Conservation (phyloP, 64 coral and sea anemone genomes). For the Hydrozoanthus tunicans region DNA sequence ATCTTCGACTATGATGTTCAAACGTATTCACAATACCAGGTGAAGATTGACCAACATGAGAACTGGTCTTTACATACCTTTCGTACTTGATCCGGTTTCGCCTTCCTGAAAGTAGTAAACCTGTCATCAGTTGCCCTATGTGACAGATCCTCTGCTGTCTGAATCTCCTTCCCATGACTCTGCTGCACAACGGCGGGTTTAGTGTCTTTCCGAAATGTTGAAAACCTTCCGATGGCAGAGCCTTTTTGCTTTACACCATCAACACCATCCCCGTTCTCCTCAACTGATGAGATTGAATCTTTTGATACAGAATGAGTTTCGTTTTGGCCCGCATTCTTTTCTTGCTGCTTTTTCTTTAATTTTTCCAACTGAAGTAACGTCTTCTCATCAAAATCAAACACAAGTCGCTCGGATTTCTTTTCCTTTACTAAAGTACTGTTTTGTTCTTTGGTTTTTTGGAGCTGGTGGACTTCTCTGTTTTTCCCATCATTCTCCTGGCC, state of each 20-base stretch:
- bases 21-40: too few relatives aligned
- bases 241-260: conserved; percentile 10
- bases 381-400: conserved; percentile 53
- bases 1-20: too few relatives aligned
- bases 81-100: neutral
- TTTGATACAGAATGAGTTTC: neutral
- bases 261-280: conserved; percentile 1
- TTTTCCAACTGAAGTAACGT: conserved; percentile 12
- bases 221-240: conserved; percentile 35
- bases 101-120: conserved; percentile 42
- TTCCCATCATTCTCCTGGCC: neutral
- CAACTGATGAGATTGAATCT: neutral
- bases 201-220: conserved; percentile 46
- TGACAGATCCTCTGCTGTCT: neutral
- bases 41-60: neutral
- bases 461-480: neutral
- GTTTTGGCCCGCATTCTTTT: neutral
- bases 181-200: conserved; percentile 7
- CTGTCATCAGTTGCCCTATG: conserved; percentile 7
- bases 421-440: conserved; percentile 7
- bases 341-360: neutral
- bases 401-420: conserved; percentile 30
- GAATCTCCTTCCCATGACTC: neutral
- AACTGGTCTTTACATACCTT: conserved; percentile 4
- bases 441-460: neutral